These are phyloP conservation scores for Labrus mixtus DNA, from an alignment of 2,113 vertebrate genomes.

Conservation along the genomic window DNA sequence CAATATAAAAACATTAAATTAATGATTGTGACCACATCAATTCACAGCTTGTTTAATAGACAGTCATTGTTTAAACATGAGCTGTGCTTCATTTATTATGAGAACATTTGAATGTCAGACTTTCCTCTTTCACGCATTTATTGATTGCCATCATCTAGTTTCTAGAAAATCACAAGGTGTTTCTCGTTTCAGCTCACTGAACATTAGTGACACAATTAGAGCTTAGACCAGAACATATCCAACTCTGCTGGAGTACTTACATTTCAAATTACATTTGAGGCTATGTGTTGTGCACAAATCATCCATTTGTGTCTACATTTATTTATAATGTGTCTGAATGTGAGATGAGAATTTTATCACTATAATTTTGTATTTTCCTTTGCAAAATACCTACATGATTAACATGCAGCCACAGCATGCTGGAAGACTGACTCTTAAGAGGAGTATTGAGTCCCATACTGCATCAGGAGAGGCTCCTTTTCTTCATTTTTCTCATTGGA, in stretches of 20 bases:
- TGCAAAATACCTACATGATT: not conserved
- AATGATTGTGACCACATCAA: slow-evolving; percentile 4
- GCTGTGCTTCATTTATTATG: slow-evolving; percentile 57
- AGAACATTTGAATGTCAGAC: slow-evolving; percentile 57
- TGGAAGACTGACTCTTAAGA: slow-evolving; percentile 9
- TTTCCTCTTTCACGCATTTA: slow-evolving; percentile 26
- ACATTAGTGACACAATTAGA: not conserved
- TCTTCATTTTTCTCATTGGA: slow-evolving; percentile 45
- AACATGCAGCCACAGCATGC: not conserved
- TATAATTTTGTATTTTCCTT: not conserved
- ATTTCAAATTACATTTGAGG: not conserved
- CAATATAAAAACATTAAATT: slow-evolving; percentile 2
- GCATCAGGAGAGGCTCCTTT: slow-evolving; percentile 59
- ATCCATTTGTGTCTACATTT: slow-evolving; percentile 9
- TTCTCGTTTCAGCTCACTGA: not conserved
- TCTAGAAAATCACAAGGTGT: not conserved
- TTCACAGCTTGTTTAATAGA: slow-evolving; percentile 23
- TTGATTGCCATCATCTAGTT: slow-evolving; percentile 26
- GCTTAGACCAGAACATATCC: not conserved
- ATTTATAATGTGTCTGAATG: not conserved
- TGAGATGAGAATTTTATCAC: not conserved
- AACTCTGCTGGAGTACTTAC: no score
- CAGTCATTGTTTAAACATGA: slow-evolving; percentile 52
- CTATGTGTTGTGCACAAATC: not conserved
- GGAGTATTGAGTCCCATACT: slow-evolving; percentile 32